Evolutionary conservation across 2,113 vertebrate species (phyloP), one percentile per base, ranked within the genome.

Genomic region (Sylvia atricapilla): DNA sequence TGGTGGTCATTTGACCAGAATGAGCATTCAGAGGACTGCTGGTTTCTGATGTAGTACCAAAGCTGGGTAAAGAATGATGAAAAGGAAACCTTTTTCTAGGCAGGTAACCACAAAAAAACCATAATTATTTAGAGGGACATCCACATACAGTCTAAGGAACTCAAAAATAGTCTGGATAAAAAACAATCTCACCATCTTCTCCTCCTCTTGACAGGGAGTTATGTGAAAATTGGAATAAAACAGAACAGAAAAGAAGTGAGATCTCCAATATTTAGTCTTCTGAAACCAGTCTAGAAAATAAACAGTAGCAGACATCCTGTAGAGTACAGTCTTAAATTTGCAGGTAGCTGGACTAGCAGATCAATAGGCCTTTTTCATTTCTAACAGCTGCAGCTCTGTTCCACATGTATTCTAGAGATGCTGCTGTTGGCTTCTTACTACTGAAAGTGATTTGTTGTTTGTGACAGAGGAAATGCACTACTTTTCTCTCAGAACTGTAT

Each of bases 321-420:
- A 70, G 70, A 79, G 77, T 64, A 43, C 5, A 77, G 64, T 72
- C 63, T 84, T 89, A 88, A 83, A 77, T 84, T 70, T 76, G 14
- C 47, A 89, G 47, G 44, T 80, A 50, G 47, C 55, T 88, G 39
- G 49, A 31, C 39, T 88, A 77, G 75, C 56, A 88, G 64, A 93
- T 95, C 93, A 93, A 74, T 94, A 84, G 66, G 47, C 60, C 82
- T 90, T 90, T 92, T 87, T 76, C 9, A 78, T 95, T 94, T 86
- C 64, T 86, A 77, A 64, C 52, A 81, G 68, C 56, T 74, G 47
- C 60, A 46, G 28, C 62, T 92, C 88, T 72, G 50, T 77, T 92
- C 67, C 28, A 23, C 72, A 9, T 52, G 60, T 68, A 13, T 90
- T 77, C 90, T 84, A 74, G 85, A 88, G 85, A 64, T 73, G 85